Percentiles rank a stretch among this genome's conserved stretches.
These are phyloP conservation scores for Holothuria leucospilota DNA, from an alignment of 53 echinoderm and acorn worm genomes.

Conservation along the genomic window DNA sequence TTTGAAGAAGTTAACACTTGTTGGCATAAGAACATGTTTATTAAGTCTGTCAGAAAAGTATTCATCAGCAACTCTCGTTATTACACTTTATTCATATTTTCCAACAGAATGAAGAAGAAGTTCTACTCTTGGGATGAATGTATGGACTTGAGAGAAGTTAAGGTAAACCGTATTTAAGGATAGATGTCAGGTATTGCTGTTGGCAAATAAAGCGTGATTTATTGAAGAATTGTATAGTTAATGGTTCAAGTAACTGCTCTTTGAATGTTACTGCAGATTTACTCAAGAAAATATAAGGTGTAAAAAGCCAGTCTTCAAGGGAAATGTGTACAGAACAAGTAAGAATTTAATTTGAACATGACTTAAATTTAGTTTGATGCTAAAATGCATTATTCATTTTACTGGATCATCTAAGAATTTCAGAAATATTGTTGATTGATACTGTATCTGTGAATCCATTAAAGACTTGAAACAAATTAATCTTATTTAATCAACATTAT, in stretches of 20 bases:
- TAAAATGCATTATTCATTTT: neutral
- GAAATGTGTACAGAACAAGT: too few species aligned
- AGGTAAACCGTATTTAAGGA: constrained; percentile 55
- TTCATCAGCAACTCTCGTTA: neutral
- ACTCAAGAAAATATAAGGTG: too few species aligned
- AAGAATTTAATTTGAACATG: neutral
- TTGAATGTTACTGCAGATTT: too few species aligned
- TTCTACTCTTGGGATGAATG: constrained; percentile 99
- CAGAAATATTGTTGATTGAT: too few species aligned
- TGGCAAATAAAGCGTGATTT: too few species aligned
- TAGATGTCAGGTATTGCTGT: too few species aligned
- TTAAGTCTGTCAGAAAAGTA: neutral
- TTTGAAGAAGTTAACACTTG: neutral
- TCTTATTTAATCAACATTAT: neutral
- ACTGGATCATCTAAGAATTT: too few species aligned
- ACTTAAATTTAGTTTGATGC: neutral
- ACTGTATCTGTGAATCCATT: neutral
- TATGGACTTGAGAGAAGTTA: constrained; percentile 95
- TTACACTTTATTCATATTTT: constrained; percentile 5
- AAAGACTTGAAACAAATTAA: too few species aligned
- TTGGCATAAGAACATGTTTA: neutral
- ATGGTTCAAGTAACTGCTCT: too few species aligned
- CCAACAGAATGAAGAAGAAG: constrained; percentile 95
- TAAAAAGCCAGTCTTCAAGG: too few species aligned
- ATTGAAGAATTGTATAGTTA: neutral